These are phyloP conservation scores for Crotophaga sulcirostris DNA, from an alignment of 2,113 vertebrate genomes.

Conservation along the genomic window DNA sequence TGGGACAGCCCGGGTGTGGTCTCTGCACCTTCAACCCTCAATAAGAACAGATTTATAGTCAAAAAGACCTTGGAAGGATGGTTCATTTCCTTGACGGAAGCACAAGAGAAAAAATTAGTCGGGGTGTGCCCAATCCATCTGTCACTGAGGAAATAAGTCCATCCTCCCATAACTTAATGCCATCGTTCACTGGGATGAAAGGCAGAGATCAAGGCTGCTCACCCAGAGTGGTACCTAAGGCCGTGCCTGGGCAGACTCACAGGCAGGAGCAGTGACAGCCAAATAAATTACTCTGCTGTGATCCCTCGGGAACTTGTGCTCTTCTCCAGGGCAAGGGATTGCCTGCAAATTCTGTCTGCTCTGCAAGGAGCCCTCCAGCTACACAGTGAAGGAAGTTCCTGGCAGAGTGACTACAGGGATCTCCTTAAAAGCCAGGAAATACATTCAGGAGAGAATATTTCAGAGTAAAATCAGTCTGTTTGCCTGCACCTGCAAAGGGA, in stretches of 20 bases:
- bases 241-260: neutral
- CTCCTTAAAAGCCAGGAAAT: neutral
- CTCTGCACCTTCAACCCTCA: neutral
- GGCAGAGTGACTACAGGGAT: neutral
- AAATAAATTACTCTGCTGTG: neutral
- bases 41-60: neutral
- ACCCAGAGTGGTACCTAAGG: neutral
- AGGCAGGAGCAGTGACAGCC: neutral
- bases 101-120: neutral
- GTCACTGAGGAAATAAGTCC: neutral
- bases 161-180: neutral
- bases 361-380: neutral
- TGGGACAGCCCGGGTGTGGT: fast-evolving
- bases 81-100: neutral
- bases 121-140: neutral
- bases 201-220: slow-evolving; percentile 20
- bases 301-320: fast-evolving
- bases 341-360: neutral
- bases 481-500: neutral
- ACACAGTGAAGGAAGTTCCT: neutral
- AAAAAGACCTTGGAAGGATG: neutral
- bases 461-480: neutral
- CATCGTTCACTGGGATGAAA: slow-evolving; percentile 1
- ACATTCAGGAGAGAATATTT: neutral
- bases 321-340: neutral